Evolutionary conservation across 2,888 invertebrate species (phyloP), one percentile per base, ranked within the genome.

Genomic region (Dryomyza anilis): DNA sequence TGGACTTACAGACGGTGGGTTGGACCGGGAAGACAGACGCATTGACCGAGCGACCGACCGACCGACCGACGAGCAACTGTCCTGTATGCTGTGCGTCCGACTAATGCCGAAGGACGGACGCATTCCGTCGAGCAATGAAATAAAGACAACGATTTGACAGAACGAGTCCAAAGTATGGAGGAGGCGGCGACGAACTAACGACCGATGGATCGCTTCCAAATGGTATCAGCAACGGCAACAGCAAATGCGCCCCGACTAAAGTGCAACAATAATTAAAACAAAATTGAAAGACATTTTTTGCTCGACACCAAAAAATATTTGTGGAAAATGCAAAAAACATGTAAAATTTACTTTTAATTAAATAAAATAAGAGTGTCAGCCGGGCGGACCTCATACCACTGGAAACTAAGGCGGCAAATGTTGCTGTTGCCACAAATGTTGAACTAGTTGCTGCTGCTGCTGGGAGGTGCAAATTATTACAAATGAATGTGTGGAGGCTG

Each of bases 291-390:
- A 65, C 67, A 66, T 65, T 21, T 19, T 14, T 21, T 7, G 4
- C 2, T 2, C 21, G n/a, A 33, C 33, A 33, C 16, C 36, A 30
- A n/a, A 57, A 64, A 67, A 67, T 66, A 63, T 66, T 66, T 61
- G 60, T 36, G 48, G 16, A 33, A 62, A 58, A 63, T 60, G 61
- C 66, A 57, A 66, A 53, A 45, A 46, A n/a, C 39, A 67, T 64
- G 58, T 65, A 67, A 68, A 67, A 69, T 71, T 72, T 71, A 71
- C 69, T 71, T 73, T 73, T 73, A 73, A 72, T 72, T 72, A 73
- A 72, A 73, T 71, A 67, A 64, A 68, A 69, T 68, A 70, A 70
- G n/a, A n/a, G 39, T 39, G 36, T 33, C 52, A 61, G 36, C 39
- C 39, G 39, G 39, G 33, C 7, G 39, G 39, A 6, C 14, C 45